Evolutionary conservation across 2,797 vertebrate genomes (phyloP).

Genomic region (Acridotheres tristis): DNA sequence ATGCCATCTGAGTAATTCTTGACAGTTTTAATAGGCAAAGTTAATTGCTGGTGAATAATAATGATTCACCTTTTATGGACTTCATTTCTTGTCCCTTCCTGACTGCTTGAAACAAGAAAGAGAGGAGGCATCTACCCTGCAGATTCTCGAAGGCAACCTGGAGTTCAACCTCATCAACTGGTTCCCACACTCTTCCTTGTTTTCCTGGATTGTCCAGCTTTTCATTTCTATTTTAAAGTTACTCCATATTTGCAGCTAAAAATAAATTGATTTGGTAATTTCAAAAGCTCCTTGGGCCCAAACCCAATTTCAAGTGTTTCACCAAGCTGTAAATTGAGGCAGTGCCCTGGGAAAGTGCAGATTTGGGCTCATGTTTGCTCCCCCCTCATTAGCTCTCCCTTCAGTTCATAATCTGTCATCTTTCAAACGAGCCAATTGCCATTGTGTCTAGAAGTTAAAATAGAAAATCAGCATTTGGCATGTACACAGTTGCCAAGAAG

Average conservation of each 20-base stretch:
- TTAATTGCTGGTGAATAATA: background rate
- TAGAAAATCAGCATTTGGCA: constrained; percentile 50
- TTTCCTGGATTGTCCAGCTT: background rate
- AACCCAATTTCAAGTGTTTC: background rate
- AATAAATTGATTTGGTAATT: background rate
- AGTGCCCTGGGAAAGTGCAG: background rate
- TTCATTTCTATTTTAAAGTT: background rate
- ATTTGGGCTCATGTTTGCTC: background rate
- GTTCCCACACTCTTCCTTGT: background rate
- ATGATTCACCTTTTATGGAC: background rate
- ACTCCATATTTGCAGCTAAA: background rate
- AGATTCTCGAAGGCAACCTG: background rate
- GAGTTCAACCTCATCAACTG: background rate
- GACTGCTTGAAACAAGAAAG: background rate
- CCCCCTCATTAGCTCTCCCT: background rate
- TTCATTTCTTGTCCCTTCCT: background rate
- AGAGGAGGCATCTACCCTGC: background rate
- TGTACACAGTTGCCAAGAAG: constrained; percentile 17
- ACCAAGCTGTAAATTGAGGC: background rate
- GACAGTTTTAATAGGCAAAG: background rate
- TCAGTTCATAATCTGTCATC: background rate
- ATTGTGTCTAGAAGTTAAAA: constrained; percentile 44
- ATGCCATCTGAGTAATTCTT: background rate
- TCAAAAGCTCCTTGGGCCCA: background rate
- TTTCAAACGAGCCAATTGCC: constrained; percentile 13